Evolutionary conservation across 2,113 vertebrate genomes (phyloP).

Genomic region (Saguinus midas): DNA sequence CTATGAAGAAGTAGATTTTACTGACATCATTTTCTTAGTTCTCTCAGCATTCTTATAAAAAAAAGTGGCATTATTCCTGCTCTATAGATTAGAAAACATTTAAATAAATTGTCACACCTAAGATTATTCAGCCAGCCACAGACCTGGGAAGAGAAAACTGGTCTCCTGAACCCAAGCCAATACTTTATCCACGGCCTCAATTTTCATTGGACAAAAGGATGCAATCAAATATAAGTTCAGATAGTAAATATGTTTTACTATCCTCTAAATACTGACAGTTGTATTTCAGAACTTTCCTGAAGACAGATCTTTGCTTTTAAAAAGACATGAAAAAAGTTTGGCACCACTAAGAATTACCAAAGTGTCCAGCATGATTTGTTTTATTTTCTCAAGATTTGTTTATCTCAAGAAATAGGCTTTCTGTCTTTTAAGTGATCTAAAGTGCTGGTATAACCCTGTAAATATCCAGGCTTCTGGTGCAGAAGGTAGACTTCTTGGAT

Average conservation of each 20-base stretch:
- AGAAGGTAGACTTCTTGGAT: not conserved
- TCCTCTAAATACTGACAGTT: not conserved
- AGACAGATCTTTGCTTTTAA: slow-evolving; percentile 33
- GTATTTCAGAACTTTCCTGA: slow-evolving; percentile 43
- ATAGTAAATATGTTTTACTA: slow-evolving; percentile 24
- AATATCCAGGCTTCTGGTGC: not conserved
- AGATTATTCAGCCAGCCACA: not conserved
- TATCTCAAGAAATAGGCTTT: slow-evolving; percentile 13
- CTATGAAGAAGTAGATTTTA: slow-evolving; percentile 14
- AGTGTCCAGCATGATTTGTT: slow-evolving; percentile 40
- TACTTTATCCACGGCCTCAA: not conserved
- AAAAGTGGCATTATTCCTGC: not conserved
- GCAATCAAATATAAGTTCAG: not conserved
- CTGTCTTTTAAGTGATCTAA: slow-evolving; percentile 30
- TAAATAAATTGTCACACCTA: not conserved
- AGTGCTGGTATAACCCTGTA: not conserved
- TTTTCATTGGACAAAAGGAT: not conserved
- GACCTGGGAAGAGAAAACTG: not conserved
- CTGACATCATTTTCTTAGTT: not conserved
- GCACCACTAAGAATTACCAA: not conserved
- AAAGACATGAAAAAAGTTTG: slow-evolving; percentile 37
- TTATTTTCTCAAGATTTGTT: not conserved
- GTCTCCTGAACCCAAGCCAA: not conserved
- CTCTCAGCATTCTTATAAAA: not conserved
- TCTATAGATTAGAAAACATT: not conserved